Percentiles rank a stretch among this genome's conserved stretches.
phyloP scores from a whole-genome alignment of 1,140 invertebrate species.

The Anastatus disparis region DNA sequence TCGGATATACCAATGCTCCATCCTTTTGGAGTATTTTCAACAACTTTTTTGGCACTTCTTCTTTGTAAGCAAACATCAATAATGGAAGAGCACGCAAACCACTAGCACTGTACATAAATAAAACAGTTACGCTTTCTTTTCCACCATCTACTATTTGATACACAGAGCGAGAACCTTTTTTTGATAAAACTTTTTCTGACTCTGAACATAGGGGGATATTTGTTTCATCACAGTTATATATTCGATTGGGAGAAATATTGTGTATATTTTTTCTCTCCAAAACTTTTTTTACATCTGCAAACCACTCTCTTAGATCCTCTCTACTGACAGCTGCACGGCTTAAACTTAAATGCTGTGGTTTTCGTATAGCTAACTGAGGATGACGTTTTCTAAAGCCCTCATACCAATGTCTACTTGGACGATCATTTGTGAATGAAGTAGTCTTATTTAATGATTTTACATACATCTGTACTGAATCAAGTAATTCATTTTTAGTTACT shows the following conservation, averaged over 20 bases:
- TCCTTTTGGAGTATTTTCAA: no score
- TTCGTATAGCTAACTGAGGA: constrained; percentile 40
- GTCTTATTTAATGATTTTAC: not conserved
- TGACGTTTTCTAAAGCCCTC: constrained; percentile 53
- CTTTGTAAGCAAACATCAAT: no score
- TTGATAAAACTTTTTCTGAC: no score
- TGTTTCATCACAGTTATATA: constrained; percentile 56
- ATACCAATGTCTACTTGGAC: no score
- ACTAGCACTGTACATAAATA: no score
- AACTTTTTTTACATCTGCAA: constrained; percentile 39
- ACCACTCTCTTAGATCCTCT: constrained; percentile 46
- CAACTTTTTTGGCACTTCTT: no score
- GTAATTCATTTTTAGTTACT: not conserved
- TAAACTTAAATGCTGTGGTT: constrained; percentile 45
- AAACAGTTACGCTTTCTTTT: no score
- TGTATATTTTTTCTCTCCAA: constrained; percentile 40
- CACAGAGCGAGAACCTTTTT: no score
- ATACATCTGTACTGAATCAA: not conserved
- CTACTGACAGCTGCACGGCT: constrained; percentile 44
- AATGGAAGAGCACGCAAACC: no score
- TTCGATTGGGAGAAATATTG: constrained; percentile 46
- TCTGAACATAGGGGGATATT: constrained; percentile 53
- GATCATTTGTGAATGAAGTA: constrained; percentile 36
- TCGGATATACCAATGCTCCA: no score
- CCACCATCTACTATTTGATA: no score